phyloP scores from a whole-genome alignment of 2,113 vertebrate species.

The Notechis scutatus region DNA sequence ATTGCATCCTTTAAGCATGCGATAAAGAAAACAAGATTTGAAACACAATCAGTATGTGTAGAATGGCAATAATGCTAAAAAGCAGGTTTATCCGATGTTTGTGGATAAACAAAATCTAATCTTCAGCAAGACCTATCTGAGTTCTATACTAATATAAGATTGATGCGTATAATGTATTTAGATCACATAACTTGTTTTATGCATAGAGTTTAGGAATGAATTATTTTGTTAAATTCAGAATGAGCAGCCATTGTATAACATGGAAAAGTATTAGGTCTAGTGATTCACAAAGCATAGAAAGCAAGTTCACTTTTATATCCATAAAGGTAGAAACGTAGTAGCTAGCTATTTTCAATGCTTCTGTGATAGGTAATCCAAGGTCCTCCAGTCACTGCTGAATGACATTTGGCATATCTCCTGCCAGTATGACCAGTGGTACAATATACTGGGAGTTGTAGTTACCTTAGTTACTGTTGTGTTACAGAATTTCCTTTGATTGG shows the following conservation, averaged over 20 bases:
- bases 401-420: background rate
- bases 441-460: background rate
- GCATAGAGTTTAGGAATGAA: background rate
- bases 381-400: background rate
- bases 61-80: constrained; percentile 45
- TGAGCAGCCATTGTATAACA: background rate
- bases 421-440: background rate
- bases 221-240: background rate
- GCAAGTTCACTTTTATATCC: background rate
- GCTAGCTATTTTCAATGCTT: background rate
- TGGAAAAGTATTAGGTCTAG: background rate
- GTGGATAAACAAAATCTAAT: constrained; percentile 45
- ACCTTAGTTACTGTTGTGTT: background rate
- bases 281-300: background rate
- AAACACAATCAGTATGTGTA: constrained; percentile 42
- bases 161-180: background rate
- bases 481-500: background rate
- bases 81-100: constrained; percentile 42
- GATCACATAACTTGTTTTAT: background rate
- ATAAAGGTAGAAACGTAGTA: background rate
- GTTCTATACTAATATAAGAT: background rate
- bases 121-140: background rate
- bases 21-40: constrained; percentile 48
- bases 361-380: background rate
- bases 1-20: constrained; percentile 46